Evolutionary conservation across 2,888 invertebrate genomes (phyloP), one percentile per base, ranked within the genome.

Genomic region (Lepidochrysops patricia): DNA sequence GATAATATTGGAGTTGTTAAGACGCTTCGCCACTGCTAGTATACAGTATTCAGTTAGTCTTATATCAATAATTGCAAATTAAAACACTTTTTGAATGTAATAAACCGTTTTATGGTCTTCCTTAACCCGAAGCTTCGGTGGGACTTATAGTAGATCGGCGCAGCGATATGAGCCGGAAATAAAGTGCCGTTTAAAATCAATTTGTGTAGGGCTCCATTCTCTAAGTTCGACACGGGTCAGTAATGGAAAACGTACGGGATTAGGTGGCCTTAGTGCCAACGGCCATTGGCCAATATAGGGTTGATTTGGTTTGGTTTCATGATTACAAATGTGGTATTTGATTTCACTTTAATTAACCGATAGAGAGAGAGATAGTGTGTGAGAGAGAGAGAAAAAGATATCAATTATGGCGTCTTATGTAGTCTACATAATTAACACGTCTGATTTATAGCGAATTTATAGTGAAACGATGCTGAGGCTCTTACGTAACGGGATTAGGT

Each of bases 181-280:
- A 88, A 88, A 86, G 87, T 84, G 87, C 84, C 82, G 84, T 89
- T 89, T 89, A 88, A 89, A 89, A 88, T 87, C 89, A 89, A 89
- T 89, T 89, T 89, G 89, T 89, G 88, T 88, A 81, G 86, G 84
- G 80, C 76, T n/a, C n/a, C n/a, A n/a, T n/a, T n/a, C n/a, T n/a
- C n/a, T n/a, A n/a, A n/a, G 79, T 76, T 73, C 68, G 69, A 81
- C 72, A 58, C 61, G 75, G 79, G 75, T 74, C 72, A 73, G 78
- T 34, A 43, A 43, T 43, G 23, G 43, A 23, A 43, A 43, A 43
- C 43, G 57, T 43, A 37, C 49, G 57, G 25, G 35, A n/a, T 57
- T 57, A 59, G n/a, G n/a, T 57, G 7, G 59, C 52, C 54, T 43
- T 58, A 63, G 57, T 59, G 57, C 57, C 62, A 57, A 23, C 9